phyloP scores from a whole-genome alignment of 2,797 vertebrate genomes.

The Bufotes viridis region DNA sequence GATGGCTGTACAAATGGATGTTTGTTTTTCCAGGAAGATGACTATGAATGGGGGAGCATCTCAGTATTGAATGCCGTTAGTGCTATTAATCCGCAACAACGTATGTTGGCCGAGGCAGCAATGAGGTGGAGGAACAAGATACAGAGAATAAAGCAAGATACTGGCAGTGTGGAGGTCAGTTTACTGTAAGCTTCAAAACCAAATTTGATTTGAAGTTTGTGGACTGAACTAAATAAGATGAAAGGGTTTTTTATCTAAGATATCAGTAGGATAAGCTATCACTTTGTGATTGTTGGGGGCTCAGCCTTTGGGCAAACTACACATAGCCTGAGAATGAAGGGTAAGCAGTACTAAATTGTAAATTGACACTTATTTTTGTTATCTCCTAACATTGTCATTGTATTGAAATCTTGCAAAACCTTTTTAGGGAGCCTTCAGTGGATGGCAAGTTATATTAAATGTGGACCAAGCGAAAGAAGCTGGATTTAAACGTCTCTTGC shows the following conservation, averaged over 20 bases:
- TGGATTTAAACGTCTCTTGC: slow-evolving; percentile 91
- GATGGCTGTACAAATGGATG: neutral
- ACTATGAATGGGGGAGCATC: slow-evolving; percentile 94
- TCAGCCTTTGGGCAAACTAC: too few relatives aligned
- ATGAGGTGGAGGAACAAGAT: slow-evolving; percentile 93
- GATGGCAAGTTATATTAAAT: slow-evolving; percentile 95
- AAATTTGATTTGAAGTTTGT: neutral
- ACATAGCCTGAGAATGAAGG: too few relatives aligned
- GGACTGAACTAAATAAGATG: neutral
- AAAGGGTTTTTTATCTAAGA: neutral
- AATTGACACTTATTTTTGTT: neutral
- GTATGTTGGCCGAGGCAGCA: slow-evolving; percentile 86
- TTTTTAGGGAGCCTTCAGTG: slow-evolving; percentile 91
- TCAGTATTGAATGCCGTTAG: slow-evolving; percentile 86
- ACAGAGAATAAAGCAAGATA: slow-evolving; percentile 74
- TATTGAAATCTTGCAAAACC: slow-evolving; percentile 1
- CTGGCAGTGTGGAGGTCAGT: slow-evolving; percentile 70
- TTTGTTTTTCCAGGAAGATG: slow-evolving; percentile 84
- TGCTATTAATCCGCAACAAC: slow-evolving; percentile 87
- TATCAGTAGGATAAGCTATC: too few relatives aligned
- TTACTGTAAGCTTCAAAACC: neutral
- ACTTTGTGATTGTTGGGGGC: too few relatives aligned
- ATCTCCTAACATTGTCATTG: neutral
- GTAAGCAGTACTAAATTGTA: neutral
- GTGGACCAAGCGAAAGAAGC: slow-evolving; percentile 92